Percentiles rank a stretch among this genome's conserved stretches.
Conservation (phyloP, 2,888 invertebrate genomes). For the Heteromyza rotundicornis region DNA sequence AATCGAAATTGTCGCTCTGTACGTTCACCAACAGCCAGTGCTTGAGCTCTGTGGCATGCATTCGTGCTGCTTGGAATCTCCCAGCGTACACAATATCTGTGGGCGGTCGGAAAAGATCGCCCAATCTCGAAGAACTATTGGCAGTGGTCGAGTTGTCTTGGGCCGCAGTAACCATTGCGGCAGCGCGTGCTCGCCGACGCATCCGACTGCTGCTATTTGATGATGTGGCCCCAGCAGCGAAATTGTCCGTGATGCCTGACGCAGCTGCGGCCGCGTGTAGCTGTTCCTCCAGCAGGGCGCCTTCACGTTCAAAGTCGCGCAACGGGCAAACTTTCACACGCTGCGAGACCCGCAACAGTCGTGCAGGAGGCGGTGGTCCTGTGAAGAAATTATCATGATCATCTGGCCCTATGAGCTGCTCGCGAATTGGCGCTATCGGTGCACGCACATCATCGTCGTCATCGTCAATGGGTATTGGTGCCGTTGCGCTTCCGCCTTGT, state of each 20-base stretch:
- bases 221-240: slow-evolving; percentile 3
- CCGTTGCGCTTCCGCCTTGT: slow-evolving; percentile 39
- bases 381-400: slow-evolving; percentile 61
- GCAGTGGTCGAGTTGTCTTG: slow-evolving; percentile 35
- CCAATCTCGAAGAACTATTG: slow-evolving; percentile 67
- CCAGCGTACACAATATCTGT: slow-evolving; percentile 71
- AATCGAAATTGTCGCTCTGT: slow-evolving; percentile 72
- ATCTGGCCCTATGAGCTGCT: slow-evolving; percentile 57
- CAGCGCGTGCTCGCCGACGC: slow-evolving; percentile 40
- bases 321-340: slow-evolving; percentile 57
- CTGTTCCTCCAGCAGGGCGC: slow-evolving; percentile 58
- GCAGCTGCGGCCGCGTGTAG: slow-evolving; percentile 43
- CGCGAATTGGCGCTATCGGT: slow-evolving; percentile 59
- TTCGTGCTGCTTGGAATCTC: slow-evolving; percentile 67
- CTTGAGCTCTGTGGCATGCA: slow-evolving; percentile 65
- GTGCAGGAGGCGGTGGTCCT: slow-evolving; percentile 33
- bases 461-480: slow-evolving; percentile 26
- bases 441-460: slow-evolving; percentile 56
- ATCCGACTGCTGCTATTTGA: neutral
- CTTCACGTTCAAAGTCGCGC: slow-evolving; percentile 60
- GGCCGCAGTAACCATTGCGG: slow-evolving; percentile 43
- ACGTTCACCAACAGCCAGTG: slow-evolving; percentile 76
- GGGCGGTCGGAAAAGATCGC: slow-evolving; percentile 73
- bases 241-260: slow-evolving; percentile 24
- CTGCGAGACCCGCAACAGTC: slow-evolving; percentile 40